Conservation (phyloP, 53 echinoderm and acorn worm species). For the Astropecten irregularis region DNA sequence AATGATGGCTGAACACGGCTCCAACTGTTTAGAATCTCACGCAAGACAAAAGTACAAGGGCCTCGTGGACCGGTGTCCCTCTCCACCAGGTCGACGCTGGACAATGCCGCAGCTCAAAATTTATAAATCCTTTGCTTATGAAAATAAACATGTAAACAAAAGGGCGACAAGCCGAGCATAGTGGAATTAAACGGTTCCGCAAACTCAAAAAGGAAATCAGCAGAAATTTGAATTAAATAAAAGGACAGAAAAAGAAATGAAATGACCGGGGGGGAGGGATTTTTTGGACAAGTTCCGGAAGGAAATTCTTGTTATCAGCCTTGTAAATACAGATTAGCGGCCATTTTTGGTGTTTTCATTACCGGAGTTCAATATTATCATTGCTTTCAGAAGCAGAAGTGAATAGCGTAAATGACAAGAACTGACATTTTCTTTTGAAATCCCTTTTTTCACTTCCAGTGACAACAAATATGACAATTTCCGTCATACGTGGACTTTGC, state of each 20-base stretch:
- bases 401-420: constrained; percentile 4
- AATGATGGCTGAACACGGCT: no score
- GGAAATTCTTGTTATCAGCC: constrained; percentile 32
- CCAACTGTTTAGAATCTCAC: no score
- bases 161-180: not conserved
- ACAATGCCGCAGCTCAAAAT: no score
- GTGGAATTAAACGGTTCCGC: not conserved
- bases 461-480: no score
- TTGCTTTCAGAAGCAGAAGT: constrained; percentile 13
- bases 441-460: no score
- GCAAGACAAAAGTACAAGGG: no score
- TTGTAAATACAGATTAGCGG: constrained; percentile 14
- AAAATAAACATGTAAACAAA: constrained; percentile 13
- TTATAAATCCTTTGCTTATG: not conserved
- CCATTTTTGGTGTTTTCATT: constrained; percentile 30
- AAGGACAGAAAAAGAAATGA: no score
- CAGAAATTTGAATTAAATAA: no score
- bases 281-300: constrained; percentile 21
- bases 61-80: no score
- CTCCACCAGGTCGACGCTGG: no score
- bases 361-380: constrained; percentile 32
- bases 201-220: not conserved
- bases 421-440: no score
- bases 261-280: not conserved
- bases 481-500: no score